Base-by-base conservation (phyloP, 2,113 vertebrate genomes). In the Aptenodytes patagonicus region DNA sequence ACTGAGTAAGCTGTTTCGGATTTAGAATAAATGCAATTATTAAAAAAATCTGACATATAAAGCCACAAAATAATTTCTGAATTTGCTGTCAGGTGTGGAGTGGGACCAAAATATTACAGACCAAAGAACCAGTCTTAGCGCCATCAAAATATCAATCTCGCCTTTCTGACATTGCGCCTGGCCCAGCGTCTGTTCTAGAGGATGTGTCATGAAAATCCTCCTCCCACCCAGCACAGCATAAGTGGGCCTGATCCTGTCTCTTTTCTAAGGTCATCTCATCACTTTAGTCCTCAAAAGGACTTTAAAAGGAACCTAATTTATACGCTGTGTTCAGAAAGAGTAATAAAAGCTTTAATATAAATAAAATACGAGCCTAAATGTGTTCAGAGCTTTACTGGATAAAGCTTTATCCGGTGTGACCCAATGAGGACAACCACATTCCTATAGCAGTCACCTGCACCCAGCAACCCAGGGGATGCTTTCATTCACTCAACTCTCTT, bases 11-110 rank as follows among this genome's bases (percentile, higher is more conserved):
- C 54, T 17, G 17, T 4, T 95, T 76, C 62, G 69, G 54, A 89
- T 96, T 84, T 83, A 81, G 77, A 97, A 97, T 71, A 89, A 96
- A 95, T 29, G 65, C n/a, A 95, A 65, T 38, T 79, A 93, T 88
- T 94, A n/a, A 83, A 76, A 65, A 80, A 57, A 34, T 52, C 55
- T 94, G 96, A 94, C 87, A 91, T 25, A 92, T 5, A 16, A 75
- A 78, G 84, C 54, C 85, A 55, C 69, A 85, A 84, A 95, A 95
- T 89, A 12, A 83, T 86, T 90, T 93, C 70, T 38, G 34, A 95
- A 90, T 84, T 89, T 90, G 55, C 69, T 96, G 72, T 88, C 88
- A 68, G 75, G 80, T 79, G 9, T 9, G 40, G 90, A 96, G 64
- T 13, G 28, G 42, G 73, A 80, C 61, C 40, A 89, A 89, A 93